Conservation (phyloP, 2,888 invertebrate species). For the Tanytarsus gracilentus region DNA sequence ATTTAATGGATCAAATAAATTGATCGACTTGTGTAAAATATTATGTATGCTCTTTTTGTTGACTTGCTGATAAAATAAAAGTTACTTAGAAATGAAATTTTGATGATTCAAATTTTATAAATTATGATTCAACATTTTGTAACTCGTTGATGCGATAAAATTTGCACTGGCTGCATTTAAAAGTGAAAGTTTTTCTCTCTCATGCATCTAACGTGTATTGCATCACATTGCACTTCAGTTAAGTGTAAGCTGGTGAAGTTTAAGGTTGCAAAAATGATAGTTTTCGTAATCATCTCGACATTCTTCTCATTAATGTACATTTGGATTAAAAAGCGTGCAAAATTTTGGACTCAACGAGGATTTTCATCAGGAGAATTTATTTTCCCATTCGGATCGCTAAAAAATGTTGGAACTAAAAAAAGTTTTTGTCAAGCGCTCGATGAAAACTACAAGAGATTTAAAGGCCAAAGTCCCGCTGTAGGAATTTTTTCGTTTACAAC, state of each 20-base stretch:
- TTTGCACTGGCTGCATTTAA: no score
- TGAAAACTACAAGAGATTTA: neutral
- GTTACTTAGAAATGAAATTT: no score
- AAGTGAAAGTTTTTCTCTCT: neutral
- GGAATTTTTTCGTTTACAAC: conserved; percentile 1
- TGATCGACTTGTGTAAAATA: no score
- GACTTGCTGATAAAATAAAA: no score
- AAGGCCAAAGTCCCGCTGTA: neutral
- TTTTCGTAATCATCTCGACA: neutral
- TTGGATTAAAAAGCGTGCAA: conserved; percentile 12
- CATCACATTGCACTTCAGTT: neutral
- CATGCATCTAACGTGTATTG: neutral
- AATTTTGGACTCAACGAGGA: neutral
- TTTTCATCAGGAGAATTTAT: neutral
- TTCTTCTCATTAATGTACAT: conserved; percentile 1
- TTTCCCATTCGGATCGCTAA: conserved; percentile 15
- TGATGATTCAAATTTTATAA: no score
- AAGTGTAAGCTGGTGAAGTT: neutral
- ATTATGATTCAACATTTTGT: no score
- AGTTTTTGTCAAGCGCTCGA: neutral
- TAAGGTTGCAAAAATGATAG: neutral
- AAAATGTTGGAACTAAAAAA: neutral
- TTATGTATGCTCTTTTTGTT: no score
- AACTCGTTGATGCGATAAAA: no score
- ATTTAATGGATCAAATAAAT: no score